These are phyloP conservation scores for Metaphire vulgaris DNA, from an alignment of 1,140 invertebrate species.

Conservation along the genomic window DNA sequence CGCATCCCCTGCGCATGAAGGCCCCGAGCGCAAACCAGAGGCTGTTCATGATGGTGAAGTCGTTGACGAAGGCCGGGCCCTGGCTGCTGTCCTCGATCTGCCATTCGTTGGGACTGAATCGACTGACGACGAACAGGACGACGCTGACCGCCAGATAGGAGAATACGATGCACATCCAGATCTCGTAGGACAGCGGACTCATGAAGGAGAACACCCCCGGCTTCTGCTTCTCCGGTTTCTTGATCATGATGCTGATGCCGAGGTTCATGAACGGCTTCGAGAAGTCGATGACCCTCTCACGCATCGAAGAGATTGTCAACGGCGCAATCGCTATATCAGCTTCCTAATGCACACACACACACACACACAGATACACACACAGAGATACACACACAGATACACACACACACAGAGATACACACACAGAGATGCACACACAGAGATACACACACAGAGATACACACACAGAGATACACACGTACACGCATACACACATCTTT, in stretches of 20 bases:
- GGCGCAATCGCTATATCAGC: constrained; percentile 50
- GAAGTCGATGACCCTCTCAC: constrained; percentile 50
- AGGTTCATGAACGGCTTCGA: constrained; percentile 53
- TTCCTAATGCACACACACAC: too few relatives aligned
- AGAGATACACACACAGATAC: too few relatives aligned
- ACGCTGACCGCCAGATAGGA: constrained; percentile 72
- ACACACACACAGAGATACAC: too few relatives aligned
- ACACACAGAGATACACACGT: too few relatives aligned
- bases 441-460: too few relatives aligned
- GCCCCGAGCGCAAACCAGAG: constrained; percentile 85
- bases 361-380: too few relatives aligned
- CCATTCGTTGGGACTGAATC: constrained; percentile 95
- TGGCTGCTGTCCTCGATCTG: constrained; percentile 53
- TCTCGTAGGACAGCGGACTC: constrained; percentile 91
- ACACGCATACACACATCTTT: too few relatives aligned
- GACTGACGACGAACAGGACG: constrained; percentile 82
- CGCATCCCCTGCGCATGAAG: constrained; percentile 94
- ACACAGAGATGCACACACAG: too few relatives aligned
- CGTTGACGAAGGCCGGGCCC: constrained; percentile 70
- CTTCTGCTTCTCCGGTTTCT: constrained; percentile 85
- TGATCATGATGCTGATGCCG: constrained; percentile 69
- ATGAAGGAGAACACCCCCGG: constrained; percentile 90
- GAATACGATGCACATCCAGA: constrained; percentile 91
- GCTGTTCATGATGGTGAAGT: constrained; percentile 67
- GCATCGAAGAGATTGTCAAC: constrained; percentile 47